Percentiles rank a stretch among this genome's conserved stretches.
Evolutionary conservation across 35 echinoderm and acorn worm species (phyloP).

Genomic region (Eucidaris tribuloides): DNA sequence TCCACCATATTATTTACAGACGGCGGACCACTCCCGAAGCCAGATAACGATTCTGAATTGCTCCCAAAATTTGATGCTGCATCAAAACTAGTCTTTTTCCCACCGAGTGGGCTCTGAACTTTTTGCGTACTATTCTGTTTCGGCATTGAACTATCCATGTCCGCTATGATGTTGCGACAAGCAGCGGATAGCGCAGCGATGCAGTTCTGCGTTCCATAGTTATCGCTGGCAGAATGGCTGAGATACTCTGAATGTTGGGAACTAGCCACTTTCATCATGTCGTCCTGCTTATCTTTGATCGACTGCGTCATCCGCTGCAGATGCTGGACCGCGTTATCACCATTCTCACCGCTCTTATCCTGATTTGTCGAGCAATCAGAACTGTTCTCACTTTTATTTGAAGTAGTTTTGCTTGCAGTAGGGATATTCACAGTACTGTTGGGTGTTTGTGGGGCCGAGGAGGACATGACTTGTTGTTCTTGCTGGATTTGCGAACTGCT

Average conservation of each 20-base stretch:
- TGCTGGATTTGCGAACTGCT: conserved; percentile 8
- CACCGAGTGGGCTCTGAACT: conserved; percentile 47
- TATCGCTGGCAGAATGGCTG: conserved; percentile 53
- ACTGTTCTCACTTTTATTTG: not conserved
- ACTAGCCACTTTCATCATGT: conserved; percentile 44
- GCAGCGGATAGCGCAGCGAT: conserved; percentile 96
- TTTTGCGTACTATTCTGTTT: conserved; percentile 39
- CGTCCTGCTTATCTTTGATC: conserved; percentile 41
- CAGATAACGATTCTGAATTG: not conserved
- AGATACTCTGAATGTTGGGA: conserved; percentile 78
- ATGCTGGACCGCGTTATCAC: conserved; percentile 42
- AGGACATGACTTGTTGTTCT: not conserved
- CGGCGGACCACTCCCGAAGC: conserved; percentile 18
- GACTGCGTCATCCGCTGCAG: conserved; percentile 47
- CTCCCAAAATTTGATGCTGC: not conserved
- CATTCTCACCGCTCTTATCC: not conserved
- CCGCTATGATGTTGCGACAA: conserved; percentile 98
- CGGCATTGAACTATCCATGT: conserved; percentile 85
- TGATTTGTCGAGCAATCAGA: not conserved
- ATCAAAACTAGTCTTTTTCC: conserved; percentile 18
- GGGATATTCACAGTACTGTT: not conserved
- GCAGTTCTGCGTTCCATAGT: conserved; percentile 84
- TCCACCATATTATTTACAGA: not conserved
- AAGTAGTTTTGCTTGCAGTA: not conserved
- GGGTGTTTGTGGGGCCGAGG: conserved; percentile 32